Conservation (phyloP, 1,140 invertebrate genomes). For the Hydropsyche tenuis region DNA sequence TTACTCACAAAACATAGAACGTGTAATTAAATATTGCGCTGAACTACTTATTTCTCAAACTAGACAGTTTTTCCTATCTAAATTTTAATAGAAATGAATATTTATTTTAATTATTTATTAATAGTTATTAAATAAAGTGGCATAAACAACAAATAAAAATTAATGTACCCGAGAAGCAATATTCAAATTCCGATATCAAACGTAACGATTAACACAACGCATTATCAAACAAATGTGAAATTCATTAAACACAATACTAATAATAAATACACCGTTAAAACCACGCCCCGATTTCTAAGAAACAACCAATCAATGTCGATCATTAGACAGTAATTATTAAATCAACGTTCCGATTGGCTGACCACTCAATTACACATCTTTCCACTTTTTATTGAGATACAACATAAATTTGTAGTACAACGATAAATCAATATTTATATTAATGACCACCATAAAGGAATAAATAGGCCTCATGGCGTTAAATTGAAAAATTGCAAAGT, state of each 20-base stretch:
- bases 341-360: neutral
- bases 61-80: too few relatives aligned
- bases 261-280: neutral
- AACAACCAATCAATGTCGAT: neutral
- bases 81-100: too few relatives aligned
- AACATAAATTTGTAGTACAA: too few relatives aligned
- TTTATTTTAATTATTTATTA: too few relatives aligned
- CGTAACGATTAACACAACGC: neutral
- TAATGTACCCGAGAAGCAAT: too few relatives aligned
- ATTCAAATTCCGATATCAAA: too few relatives aligned
- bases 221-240: neutral
- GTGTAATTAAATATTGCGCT: too few relatives aligned
- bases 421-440: too few relatives aligned
- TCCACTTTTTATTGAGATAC: neutral
- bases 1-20: too few relatives aligned
- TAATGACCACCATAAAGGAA: neutral
- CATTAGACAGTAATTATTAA: neutral
- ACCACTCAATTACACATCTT: neutral
- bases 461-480: neutral
- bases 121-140: too few relatives aligned
- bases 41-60: too few relatives aligned
- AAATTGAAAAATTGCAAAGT: conserved; percentile 13
- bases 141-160: too few relatives aligned
- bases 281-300: conserved; percentile 1
- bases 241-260: neutral